Percentiles rank a stretch among this genome's conserved stretches.
These are phyloP conservation scores for Linhomoeus sp. DNA, from an alignment of 2,888 invertebrate species.

Conservation along the genomic window DNA sequence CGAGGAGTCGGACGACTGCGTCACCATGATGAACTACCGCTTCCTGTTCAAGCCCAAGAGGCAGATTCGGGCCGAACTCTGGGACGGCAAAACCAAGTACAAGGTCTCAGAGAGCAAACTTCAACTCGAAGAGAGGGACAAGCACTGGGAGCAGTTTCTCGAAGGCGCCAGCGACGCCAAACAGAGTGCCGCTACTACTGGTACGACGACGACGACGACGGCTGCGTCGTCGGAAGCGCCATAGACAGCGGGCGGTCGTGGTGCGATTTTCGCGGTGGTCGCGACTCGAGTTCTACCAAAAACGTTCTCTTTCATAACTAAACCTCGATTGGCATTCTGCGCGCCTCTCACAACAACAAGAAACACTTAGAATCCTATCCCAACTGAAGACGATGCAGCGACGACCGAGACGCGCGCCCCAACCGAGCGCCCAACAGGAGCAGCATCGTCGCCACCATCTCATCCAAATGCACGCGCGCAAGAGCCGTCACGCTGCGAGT, in stretches of 20 bases:
- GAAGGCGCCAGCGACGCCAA: neutral
- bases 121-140: neutral
- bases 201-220: neutral
- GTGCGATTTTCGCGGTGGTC: slow-evolving; percentile 15
- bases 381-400: no score
- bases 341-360: no score
- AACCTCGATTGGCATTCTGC: no score
- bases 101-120: neutral
- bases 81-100: slow-evolving; percentile 81
- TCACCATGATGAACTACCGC: slow-evolving; percentile 63
- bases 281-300: slow-evolving; percentile 20
- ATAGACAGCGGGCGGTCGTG: neutral
- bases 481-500: no score
- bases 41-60: slow-evolving; percentile 77
- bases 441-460: no score
- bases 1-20: slow-evolving; percentile 73
- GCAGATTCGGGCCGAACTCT: slow-evolving; percentile 61
- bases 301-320: no score
- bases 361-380: no score
- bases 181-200: no score
- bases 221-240: neutral
- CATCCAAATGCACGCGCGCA: no score
- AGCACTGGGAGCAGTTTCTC: neutral
- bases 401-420: no score
- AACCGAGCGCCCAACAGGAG: no score